Conservation (phyloP, 2,797 vertebrate genomes). For the Diglossa cyanea region DNA sequence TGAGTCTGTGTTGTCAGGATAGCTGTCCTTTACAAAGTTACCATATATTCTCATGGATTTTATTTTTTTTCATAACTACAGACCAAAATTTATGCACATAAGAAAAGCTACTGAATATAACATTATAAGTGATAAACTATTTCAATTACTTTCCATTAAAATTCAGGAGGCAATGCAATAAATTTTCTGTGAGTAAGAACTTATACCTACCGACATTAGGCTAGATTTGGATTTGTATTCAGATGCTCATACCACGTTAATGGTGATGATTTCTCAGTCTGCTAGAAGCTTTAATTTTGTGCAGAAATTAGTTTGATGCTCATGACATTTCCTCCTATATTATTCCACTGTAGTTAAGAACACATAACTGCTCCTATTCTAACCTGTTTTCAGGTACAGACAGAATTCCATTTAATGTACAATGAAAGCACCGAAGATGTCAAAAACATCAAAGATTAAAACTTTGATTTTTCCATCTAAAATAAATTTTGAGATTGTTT, state of each 20-base stretch:
- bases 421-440: background rate
- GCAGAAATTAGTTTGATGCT: constrained; percentile 28
- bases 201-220: background rate
- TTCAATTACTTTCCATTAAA: constrained; percentile 33
- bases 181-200: constrained; percentile 15
- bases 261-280: constrained; percentile 1
- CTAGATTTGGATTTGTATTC: constrained; percentile 26
- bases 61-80: background rate
- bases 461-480: background rate
- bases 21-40: background rate
- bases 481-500: background rate
- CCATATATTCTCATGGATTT: background rate
- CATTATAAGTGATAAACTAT: background rate
- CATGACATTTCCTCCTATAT: background rate
- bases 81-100: background rate
- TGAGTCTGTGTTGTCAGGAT: background rate
- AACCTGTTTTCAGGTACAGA: background rate
- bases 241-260: background rate
- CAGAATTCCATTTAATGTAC: background rate
- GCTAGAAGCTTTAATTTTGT: constrained; percentile 26
- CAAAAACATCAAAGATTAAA: background rate
- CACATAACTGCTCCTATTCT: background rate
- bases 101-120: background rate
- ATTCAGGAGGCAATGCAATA: constrained; percentile 16
- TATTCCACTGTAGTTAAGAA: background rate